Evolutionary conservation across 2,797 vertebrate genomes (phyloP).

Genomic region (Podarcis lilfordi): DNA sequence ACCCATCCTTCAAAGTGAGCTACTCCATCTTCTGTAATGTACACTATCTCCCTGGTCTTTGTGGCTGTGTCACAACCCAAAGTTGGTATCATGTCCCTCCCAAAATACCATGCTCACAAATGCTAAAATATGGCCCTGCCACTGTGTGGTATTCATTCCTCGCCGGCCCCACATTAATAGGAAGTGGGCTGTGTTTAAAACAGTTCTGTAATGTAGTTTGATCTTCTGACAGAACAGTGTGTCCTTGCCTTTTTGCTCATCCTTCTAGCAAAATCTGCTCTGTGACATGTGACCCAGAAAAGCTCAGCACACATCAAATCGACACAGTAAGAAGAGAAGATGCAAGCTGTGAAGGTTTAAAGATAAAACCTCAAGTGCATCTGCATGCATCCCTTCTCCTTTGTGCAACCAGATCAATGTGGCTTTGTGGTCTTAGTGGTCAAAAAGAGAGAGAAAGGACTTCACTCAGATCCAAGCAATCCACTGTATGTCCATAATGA

Average conservation of each 20-base stretch:
- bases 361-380: background rate
- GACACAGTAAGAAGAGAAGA: background rate
- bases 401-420: background rate
- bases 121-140: background rate
- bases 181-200: background rate
- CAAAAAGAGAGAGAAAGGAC: background rate
- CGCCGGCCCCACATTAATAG: background rate
- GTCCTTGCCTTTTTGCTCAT: slow-evolving; percentile 6
- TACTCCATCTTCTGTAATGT: background rate
- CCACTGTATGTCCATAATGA: background rate
- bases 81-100: background rate
- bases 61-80: background rate
- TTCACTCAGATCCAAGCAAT: background rate
- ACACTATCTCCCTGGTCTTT: background rate
- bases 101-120: background rate
- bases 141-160: background rate
- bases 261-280: background rate
- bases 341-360: background rate
- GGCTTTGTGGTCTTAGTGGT: background rate
- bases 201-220: background rate
- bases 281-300: slow-evolving; percentile 15
- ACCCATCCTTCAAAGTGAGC: background rate
- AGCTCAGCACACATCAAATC: background rate
- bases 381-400: background rate
- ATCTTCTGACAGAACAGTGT: background rate